Evolutionary conservation across 2,888 invertebrate genomes (phyloP).

Genomic region (Synergus umbraculus): DNA sequence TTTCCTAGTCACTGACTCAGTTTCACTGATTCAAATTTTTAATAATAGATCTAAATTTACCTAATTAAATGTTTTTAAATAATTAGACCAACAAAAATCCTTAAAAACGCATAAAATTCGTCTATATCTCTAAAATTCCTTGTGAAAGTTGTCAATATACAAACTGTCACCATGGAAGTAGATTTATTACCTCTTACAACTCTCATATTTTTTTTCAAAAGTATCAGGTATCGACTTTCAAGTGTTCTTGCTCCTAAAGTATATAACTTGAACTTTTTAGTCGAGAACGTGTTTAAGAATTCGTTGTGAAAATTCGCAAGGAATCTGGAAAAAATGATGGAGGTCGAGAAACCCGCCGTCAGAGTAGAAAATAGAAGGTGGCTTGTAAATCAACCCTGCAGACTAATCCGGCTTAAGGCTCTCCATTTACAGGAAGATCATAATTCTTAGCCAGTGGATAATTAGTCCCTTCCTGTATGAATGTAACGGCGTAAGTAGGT

Average conservation of each 20-base stretch:
- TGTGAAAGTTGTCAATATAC: background rate
- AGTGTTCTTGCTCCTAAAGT: background rate
- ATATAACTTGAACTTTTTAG: too few species aligned
- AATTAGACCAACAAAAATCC: too few species aligned
- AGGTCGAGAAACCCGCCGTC: background rate
- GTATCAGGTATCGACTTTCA: too few species aligned
- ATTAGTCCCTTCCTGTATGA: slow-evolving; percentile 42
- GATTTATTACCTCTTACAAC: too few species aligned
- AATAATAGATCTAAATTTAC: too few species aligned
- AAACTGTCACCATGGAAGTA: background rate
- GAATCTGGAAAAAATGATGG: background rate
- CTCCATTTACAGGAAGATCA: slow-evolving; percentile 38
- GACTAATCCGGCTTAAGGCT: slow-evolving; percentile 28
- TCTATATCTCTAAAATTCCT: background rate
- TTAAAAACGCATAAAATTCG: too few species aligned
- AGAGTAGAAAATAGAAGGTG: background rate
- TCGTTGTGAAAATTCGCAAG: slow-evolving; percentile 17
- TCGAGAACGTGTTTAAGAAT: background rate
- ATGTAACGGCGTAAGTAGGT: slow-evolving; percentile 34
- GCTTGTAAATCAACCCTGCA: slow-evolving; percentile 18
- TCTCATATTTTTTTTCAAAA: too few species aligned
- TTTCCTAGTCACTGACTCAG: background rate
- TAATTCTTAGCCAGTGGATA: slow-evolving; percentile 39
- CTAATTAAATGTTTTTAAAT: too few species aligned
- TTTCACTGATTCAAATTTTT: background rate